Evolutionary conservation across 2,888 invertebrate species (phyloP), one percentile per base, ranked within the genome.

Genomic region (Lycophotia porphyrea): DNA sequence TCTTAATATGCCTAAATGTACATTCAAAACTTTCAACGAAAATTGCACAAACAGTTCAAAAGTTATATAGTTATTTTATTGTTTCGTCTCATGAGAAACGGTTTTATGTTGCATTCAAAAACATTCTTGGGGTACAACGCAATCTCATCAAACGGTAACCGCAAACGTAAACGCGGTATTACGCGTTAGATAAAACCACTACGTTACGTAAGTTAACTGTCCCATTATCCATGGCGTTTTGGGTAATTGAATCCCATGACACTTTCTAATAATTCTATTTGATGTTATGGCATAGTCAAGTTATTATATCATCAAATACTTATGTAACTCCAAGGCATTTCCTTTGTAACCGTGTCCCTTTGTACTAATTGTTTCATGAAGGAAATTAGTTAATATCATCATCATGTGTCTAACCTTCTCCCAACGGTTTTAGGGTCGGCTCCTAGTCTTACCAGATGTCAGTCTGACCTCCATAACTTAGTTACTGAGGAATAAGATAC

Each of bases 221-320:
- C 5, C 72, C 64, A 81, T 85, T 84, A 75, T 61, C 61, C 21
- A 78, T 73, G 84, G 77, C 34, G 60, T 76, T 80, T 88, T 84
- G 74, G 84, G 71, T 84, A 86, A 85, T 81, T 80, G 68, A 74
- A 58, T 49, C 21, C 52, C 70, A 66, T 82, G 78, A 84, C 77
- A 84, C 88, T 89, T 89, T 89, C 89, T 89, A 88, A 88, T 81
- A 69, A 58, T 72, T 31, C 34, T 66, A 27, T 61, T 76, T 55
- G 3, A 42, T 39, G 65, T 69, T 60, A 66, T 61, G 36, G 11
- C 36, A 71, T 63, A 3, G n/a, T 21, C 5, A 36, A 39, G 47
- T 47, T 34, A 65, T 66, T n/a, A 47, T 7, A 21, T 11, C 7
- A 60, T 39, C 11, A 27, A 74, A 24, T n/a, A 5, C 1, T 52